phyloP scores from a whole-genome alignment of 2,888 invertebrate genomes.

The Conchocele bisecta region DNA sequence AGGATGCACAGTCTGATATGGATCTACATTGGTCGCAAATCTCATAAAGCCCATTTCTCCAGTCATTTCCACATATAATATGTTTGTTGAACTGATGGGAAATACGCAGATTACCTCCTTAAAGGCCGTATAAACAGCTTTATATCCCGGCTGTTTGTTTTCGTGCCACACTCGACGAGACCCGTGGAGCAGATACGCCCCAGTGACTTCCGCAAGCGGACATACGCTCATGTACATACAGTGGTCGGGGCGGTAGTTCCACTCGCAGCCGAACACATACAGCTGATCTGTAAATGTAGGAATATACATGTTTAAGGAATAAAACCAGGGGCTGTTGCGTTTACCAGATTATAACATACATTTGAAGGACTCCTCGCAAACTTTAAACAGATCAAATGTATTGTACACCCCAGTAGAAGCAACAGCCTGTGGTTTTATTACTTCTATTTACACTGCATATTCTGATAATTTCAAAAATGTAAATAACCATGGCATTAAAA shows the following conservation, averaged over 20 bases:
- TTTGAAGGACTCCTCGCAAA: too few species aligned
- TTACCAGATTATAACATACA: neutral
- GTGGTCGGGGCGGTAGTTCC: constrained; percentile 97
- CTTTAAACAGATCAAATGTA: too few species aligned
- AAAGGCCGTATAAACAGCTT: constrained; percentile 87
- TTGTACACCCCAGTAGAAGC: too few species aligned
- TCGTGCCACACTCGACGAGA: constrained; percentile 93
- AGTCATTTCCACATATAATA: neutral
- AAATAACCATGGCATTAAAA: too few species aligned
- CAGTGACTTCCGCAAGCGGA: constrained; percentile 87
- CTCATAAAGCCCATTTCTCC: too few species aligned
- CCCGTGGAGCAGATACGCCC: constrained; percentile 94
- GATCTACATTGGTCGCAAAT: too few species aligned
- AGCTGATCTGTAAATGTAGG: constrained; percentile 87
- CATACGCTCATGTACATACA: constrained; percentile 98
- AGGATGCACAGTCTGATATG: too few species aligned
- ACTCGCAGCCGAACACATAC: constrained; percentile 91
- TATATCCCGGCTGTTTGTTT: constrained; percentile 93
- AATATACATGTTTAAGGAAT: too few species aligned
- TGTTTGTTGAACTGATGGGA: neutral
- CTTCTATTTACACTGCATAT: too few species aligned
- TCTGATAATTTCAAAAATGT: too few species aligned
- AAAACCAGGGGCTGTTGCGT: neutral
- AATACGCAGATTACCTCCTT: constrained; percentile 66
- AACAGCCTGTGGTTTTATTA: too few species aligned